phyloP scores from a whole-genome alignment of 2,797 vertebrate species.

The Danionella dracula region DNA sequence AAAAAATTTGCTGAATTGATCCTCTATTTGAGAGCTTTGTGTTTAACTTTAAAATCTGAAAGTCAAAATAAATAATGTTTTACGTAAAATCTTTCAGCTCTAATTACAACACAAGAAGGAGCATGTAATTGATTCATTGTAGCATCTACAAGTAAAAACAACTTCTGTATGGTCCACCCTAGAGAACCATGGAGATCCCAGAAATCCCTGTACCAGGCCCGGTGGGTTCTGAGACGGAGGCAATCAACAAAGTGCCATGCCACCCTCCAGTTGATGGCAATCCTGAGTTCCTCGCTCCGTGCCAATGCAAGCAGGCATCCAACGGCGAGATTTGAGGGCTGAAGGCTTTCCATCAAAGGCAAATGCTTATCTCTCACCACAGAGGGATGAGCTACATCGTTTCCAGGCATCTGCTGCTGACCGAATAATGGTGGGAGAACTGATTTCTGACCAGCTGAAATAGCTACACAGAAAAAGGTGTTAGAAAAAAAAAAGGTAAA shows the following conservation, averaged over 20 bases:
- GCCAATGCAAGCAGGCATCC: not conserved
- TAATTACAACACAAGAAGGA: too few species aligned
- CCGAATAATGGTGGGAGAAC: conserved; percentile 9
- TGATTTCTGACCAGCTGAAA: conserved; percentile 10
- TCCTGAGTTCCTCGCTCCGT: not conserved
- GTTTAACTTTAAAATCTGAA: too few species aligned
- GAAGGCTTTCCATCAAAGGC: conserved; percentile 22
- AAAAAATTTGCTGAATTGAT: too few species aligned
- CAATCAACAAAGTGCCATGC: not conserved
- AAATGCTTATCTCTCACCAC: conserved; percentile 24
- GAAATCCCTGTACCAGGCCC: too few species aligned
- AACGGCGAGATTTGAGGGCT: not conserved
- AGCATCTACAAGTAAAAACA: too few species aligned
- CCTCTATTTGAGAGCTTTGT: too few species aligned
- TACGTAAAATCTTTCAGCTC: too few species aligned
- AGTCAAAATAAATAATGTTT: too few species aligned
- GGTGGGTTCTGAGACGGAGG: not conserved
- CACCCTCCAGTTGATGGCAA: not conserved
- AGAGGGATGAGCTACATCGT: not conserved
- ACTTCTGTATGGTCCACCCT: too few species aligned
- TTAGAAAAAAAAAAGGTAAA: conserved; percentile 2
- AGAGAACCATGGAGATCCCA: not conserved
- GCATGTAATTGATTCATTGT: too few species aligned
- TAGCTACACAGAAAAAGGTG: conserved; percentile 1
- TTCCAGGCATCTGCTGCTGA: conserved; percentile 13